phyloP scores from a whole-genome alignment of 1,140 invertebrate genomes.

The Bombus sylvicola region DNA sequence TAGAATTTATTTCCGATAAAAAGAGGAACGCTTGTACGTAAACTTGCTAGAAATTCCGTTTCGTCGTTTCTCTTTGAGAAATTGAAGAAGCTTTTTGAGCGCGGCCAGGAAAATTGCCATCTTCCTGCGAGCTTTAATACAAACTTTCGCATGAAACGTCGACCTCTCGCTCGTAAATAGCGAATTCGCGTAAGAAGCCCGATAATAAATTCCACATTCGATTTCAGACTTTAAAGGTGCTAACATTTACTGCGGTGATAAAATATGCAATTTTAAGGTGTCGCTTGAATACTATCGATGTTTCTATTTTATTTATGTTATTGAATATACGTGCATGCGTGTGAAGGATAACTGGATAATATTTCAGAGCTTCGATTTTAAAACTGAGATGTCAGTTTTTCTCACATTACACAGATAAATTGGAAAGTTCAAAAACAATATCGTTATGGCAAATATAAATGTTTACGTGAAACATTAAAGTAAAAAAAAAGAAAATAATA shows the following conservation, averaged over 20 bases:
- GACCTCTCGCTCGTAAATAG: background rate
- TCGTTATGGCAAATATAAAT: background rate
- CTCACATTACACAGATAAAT: too few relatives aligned
- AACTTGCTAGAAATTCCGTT: background rate
- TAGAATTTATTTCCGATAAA: slow-evolving; percentile 2
- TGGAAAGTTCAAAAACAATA: too few relatives aligned
- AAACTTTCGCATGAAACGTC: background rate
- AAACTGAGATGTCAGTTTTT: too few relatives aligned
- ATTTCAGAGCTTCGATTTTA: too few relatives aligned
- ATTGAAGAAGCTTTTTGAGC: too few relatives aligned
- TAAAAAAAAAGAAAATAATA: background rate
- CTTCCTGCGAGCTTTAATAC: slow-evolving; percentile 7
- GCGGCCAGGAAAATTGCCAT: background rate
- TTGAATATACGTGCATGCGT: too few relatives aligned
- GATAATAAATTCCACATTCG: background rate
- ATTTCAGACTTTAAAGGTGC: background rate
- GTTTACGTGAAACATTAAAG: background rate
- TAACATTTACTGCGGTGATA: background rate
- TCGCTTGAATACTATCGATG: background rate
- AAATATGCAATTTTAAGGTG: background rate
- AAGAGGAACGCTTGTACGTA: background rate
- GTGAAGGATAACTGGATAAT: too few relatives aligned
- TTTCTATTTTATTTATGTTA: background rate
- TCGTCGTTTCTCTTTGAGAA: background rate
- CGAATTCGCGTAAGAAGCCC: background rate